A percentile compares a stretch with the other conserved stretches of the same genome.
phyloP scores from a whole-genome alignment of 1,140 invertebrate genomes.

The Drepana arcuata region DNA sequence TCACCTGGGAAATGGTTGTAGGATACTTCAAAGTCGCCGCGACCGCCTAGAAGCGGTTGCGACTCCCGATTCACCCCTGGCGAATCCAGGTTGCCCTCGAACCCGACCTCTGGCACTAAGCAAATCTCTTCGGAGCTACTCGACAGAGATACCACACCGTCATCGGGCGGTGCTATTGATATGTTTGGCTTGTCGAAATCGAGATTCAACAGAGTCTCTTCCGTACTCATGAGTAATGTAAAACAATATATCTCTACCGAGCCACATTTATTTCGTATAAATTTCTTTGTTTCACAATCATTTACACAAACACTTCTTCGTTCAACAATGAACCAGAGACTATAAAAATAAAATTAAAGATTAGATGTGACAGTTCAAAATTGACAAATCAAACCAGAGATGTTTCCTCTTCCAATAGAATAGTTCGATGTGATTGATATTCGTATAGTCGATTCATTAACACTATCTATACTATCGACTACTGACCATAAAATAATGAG shows the following conservation, averaged over 20 bases:
- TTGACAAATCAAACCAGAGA: conserved; percentile 13
- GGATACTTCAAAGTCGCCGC: conserved; percentile 82
- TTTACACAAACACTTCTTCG: conserved; percentile 67
- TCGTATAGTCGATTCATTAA: too few species aligned
- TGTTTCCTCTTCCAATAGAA: too few species aligned
- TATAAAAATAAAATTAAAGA: conserved; percentile 33
- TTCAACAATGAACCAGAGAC: conserved; percentile 40
- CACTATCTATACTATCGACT: too few species aligned
- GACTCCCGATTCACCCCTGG: conserved; percentile 86
- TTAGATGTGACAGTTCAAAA: conserved; percentile 16
- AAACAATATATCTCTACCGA: conserved; percentile 50
- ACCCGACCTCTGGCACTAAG: conserved; percentile 78
- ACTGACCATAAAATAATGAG: too few species aligned
- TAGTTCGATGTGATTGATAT: too few species aligned
- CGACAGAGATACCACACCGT: conserved; percentile 69
- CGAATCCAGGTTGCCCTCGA: conserved; percentile 80
- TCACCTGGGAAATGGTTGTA: conserved; percentile 89
- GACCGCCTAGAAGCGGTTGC: conserved; percentile 88
- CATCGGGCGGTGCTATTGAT: conserved; percentile 58
- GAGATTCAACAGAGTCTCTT: conserved; percentile 72
- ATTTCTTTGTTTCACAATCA: conserved; percentile 66
- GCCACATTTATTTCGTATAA: conserved; percentile 67
- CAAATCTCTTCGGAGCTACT: conserved; percentile 76
- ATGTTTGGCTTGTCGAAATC: conserved; percentile 66
- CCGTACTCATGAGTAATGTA: conserved; percentile 72